Base-by-base conservation (phyloP, 2,888 invertebrate genomes). In the Sarcophaga rosellei region DNA sequence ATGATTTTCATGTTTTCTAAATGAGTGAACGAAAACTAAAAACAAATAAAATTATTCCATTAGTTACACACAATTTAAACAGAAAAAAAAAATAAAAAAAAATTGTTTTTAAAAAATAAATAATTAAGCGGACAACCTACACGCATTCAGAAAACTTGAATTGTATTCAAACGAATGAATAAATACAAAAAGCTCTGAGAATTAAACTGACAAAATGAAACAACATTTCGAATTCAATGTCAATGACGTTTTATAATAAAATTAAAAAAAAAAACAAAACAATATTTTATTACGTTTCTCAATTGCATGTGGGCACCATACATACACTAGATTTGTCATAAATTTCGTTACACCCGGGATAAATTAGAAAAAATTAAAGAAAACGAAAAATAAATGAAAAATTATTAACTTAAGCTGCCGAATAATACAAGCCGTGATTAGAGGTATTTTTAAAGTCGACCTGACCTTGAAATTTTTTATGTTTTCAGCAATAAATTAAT, bases 41-140 rank as follows among this genome's bases (percentile, higher is more conserved):
- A 63, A 65, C 62, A 75, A 61, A 80, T 59, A 84, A 83, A 81
- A 82, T 88, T 83, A 85, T 75, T 88, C 85, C 63, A 84, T 81
- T 86, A 81, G 79, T 81, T 84, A 88, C 70, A 79, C 57, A 80
- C 73, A 84, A 76, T 74, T 68, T 80, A 69, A 75, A 15, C 12
- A 53, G n/a, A 57, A 61, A 45, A 68, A 73, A 47, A 47, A 63
- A 21, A 66, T 72, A 17, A 17, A 57, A 20, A 57, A 68, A n/a
- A 21, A 68, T 68, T 2, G 25, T 4, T 15, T 35, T 35, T 35
- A 35, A 35, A 35, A 62, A 70, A 61, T 25, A 15, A 77, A 75
- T 65, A 77, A 73, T 76, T 80, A 80, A 80, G 61, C 68, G 8
- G 69, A 70, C 75, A 84, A 66, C 75, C 79, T 80, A 84, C 84